These are phyloP conservation scores for Trachelus tabidus DNA, from an alignment of 2,888 invertebrate genomes.

Conservation along the genomic window DNA sequence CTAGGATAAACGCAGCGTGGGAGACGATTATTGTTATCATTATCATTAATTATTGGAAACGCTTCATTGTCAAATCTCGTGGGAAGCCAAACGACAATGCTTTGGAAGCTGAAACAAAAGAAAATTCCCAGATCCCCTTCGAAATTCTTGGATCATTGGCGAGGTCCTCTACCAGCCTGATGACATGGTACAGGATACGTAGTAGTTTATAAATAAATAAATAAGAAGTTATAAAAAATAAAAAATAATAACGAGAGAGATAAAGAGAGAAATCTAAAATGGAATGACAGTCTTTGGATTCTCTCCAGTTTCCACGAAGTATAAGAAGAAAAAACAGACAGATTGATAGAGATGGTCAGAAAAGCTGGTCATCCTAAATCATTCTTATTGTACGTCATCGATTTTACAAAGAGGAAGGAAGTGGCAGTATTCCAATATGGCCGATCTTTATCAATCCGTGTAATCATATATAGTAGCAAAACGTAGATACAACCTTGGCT, in stretches of 20 bases:
- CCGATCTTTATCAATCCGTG: constrained; percentile 26
- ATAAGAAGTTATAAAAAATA: not conserved
- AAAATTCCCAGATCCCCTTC: constrained; percentile 45
- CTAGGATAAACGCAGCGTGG: not conserved
- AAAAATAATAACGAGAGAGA: not conserved
- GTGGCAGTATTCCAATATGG: not conserved
- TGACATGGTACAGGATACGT: not conserved
- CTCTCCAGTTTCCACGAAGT: not conserved
- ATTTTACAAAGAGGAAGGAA: not conserved
- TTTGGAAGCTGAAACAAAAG: constrained; percentile 47
- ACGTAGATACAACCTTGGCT: constrained; percentile 43
- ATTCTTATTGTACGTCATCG: not conserved
- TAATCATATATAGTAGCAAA: constrained; percentile 28
- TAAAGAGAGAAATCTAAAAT: not conserved
- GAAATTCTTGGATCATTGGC: constrained; percentile 11
- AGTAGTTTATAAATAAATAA: not conserved
- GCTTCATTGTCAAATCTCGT: not conserved
- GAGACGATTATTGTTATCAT: not conserved
- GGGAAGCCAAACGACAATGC: not conserved
- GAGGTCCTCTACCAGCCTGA: not conserved
- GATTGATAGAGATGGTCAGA: not conserved
- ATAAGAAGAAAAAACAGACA: not conserved
- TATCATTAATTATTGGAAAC: not conserved
- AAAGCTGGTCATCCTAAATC: not conserved
- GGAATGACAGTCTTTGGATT: not conserved